Conservation (phyloP, 1,140 invertebrate genomes). For the Anastrepha ludens region DNA sequence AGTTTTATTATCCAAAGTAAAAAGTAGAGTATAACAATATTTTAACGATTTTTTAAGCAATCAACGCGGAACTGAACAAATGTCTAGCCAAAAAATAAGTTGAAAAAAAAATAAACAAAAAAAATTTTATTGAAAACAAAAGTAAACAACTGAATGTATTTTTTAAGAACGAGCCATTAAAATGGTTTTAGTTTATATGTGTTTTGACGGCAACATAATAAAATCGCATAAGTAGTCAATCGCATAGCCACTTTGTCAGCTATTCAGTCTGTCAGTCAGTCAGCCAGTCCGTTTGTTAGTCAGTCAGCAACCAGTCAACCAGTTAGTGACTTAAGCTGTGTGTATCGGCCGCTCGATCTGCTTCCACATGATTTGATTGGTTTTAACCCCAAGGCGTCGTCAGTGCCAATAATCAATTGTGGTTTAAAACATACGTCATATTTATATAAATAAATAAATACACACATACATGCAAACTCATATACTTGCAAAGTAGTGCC, state of each 20-base stretch:
- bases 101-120: not conserved
- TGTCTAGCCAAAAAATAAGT: not conserved
- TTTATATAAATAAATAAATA: conserved; percentile 14
- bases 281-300: not conserved
- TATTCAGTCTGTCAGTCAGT: not conserved
- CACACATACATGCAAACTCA: not conserved
- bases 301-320: not conserved
- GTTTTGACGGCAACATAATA: not conserved
- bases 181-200: not conserved
- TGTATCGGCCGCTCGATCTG: conserved; percentile 7
- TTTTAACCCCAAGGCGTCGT: conserved; percentile 18
- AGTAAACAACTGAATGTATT: not conserved
- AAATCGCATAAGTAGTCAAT: not conserved
- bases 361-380: conserved; percentile 26
- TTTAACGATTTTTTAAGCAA: not conserved
- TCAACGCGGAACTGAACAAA: conserved; percentile 21
- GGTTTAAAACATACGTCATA: conserved; percentile 22
- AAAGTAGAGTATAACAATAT: not conserved
- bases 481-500: not conserved
- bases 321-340: conserved; percentile 8
- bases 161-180: conserved; percentile 20
- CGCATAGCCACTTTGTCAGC: not conserved
- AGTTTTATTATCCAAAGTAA: not conserved
- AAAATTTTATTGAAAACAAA: conserved; percentile 5
- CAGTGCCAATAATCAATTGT: conserved; percentile 46